phyloP scores from a whole-genome alignment of 2,113 vertebrate genomes.

The Sphaerodactylus townsendi region DNA sequence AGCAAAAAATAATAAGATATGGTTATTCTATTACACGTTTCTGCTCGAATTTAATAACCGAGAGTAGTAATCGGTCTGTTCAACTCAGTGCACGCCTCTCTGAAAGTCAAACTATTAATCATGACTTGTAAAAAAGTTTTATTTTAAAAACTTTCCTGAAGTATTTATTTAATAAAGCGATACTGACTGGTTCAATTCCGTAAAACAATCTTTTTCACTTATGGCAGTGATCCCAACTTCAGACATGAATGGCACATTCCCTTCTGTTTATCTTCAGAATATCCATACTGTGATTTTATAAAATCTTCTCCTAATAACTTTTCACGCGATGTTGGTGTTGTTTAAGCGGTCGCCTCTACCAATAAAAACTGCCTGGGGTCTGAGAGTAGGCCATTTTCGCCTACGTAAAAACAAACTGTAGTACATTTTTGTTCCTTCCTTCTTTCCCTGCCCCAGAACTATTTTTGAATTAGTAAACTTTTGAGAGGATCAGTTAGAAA shows the following conservation, averaged over 20 bases:
- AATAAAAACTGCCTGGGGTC: background rate
- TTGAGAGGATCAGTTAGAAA: background rate
- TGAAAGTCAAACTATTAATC: conserved; percentile 9
- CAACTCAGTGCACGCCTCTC: background rate
- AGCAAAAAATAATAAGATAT: background rate
- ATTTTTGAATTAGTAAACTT: background rate
- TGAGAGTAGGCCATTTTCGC: background rate
- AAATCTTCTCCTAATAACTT: background rate
- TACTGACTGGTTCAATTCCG: background rate
- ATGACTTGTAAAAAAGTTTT: background rate
- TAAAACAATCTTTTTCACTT: background rate
- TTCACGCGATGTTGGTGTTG: background rate
- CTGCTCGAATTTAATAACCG: conserved; percentile 1
- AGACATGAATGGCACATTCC: background rate
- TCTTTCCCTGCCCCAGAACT: background rate
- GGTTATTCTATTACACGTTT: background rate
- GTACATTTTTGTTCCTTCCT: background rate
- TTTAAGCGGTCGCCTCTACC: conserved; percentile 10
- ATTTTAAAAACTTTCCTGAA: background rate
- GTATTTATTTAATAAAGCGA: background rate
- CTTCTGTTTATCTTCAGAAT: background rate
- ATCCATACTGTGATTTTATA: conserved; percentile 25
- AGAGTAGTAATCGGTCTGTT: background rate
- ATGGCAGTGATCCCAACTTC: background rate
- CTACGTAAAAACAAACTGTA: accelerated